Evolutionary conservation across 2,888 invertebrate species (phyloP).

Genomic region (Pimpla rufipes): DNA sequence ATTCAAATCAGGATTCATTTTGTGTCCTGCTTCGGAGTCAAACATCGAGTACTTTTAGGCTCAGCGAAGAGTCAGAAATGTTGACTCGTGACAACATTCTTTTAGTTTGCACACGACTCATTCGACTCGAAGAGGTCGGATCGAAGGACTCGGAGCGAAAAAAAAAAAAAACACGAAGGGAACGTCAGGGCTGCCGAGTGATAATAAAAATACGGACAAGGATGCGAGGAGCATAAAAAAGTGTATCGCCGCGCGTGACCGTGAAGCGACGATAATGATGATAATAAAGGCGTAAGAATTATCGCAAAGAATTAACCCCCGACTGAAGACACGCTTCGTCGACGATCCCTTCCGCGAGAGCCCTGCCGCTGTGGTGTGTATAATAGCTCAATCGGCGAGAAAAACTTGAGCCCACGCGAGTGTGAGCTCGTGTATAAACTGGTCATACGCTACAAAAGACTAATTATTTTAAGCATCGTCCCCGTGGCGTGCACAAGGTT

Average conservation of each 20-base stretch:
- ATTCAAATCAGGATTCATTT: background rate
- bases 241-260: conserved; percentile 46
- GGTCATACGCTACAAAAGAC: conserved; percentile 52
- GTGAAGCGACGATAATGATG: conserved; percentile 50
- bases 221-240: conserved; percentile 34
- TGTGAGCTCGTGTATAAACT: conserved; percentile 34
- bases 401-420: conserved; percentile 41
- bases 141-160: background rate
- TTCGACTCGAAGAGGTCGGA: background rate
- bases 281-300: conserved; percentile 45
- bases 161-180: conserved; percentile 22
- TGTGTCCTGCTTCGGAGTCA: too few relatives aligned
- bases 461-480: conserved; percentile 67
- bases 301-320: conserved; percentile 55
- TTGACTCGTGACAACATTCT: background rate
- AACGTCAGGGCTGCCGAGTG: conserved; percentile 2
- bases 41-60: background rate
- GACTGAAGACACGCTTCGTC: conserved; percentile 63
- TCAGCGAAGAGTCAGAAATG: background rate
- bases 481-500: conserved; percentile 63
- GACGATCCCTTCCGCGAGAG: conserved; percentile 48
- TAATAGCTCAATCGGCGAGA: conserved; percentile 66
- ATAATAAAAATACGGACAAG: conserved; percentile 38
- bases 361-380: conserved; percentile 35
- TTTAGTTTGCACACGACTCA: background rate